These are phyloP conservation scores for Acinonyx jubatus DNA, from an alignment of 2,113 vertebrate species.

Conservation along the genomic window DNA sequence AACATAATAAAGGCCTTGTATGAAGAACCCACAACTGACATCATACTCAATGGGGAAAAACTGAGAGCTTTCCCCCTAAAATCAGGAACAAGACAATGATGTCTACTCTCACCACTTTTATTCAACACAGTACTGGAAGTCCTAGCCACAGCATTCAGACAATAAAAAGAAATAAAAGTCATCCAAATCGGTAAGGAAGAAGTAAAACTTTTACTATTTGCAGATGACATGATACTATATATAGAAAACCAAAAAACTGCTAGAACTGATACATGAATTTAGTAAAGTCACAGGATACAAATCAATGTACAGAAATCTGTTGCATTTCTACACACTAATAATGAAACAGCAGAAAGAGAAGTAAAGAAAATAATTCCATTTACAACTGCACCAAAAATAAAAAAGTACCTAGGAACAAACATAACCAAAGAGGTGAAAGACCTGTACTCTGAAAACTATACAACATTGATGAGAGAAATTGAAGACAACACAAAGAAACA, in stretches of 20 bases:
- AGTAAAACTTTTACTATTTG: too few species aligned
- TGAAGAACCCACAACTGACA: too few species aligned
- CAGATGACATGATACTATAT: too few species aligned
- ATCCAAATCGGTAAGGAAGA: too few species aligned
- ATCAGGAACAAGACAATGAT: background rate
- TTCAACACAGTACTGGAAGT: background rate
- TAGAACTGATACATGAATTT: too few species aligned
- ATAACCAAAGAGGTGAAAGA: background rate
- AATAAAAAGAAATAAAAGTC: too few species aligned
- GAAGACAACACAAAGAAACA: background rate
- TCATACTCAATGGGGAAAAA: too few species aligned
- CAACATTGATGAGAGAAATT: background rate
- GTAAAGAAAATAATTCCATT: background rate
- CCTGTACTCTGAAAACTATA: background rate
- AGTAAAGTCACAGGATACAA: background rate
- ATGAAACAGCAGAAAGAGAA: background rate
- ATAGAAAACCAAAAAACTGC: too few species aligned
- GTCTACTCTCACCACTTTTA: background rate
- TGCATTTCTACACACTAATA: background rate
- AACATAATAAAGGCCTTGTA: too few species aligned
- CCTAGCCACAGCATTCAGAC: background rate
- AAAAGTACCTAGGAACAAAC: background rate
- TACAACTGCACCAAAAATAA: background rate
- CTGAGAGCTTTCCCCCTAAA: too few species aligned
- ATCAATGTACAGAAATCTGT: background rate